Percentiles rank a stretch among this genome's conserved stretches.
phyloP scores from a whole-genome alignment of 2,113 vertebrate genomes.

The Gulo gulo region DNA sequence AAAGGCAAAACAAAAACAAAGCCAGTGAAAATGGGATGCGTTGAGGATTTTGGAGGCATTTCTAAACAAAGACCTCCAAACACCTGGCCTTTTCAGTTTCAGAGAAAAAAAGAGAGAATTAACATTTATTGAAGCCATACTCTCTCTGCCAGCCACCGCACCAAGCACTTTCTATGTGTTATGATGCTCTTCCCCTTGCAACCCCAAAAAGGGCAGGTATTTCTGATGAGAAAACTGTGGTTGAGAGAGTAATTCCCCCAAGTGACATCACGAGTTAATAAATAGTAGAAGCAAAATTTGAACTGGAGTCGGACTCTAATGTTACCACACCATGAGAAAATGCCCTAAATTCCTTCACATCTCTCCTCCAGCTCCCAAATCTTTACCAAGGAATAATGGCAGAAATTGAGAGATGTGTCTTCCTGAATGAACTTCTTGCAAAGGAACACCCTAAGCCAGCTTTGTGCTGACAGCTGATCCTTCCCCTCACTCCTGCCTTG shows the following conservation, averaged over 20 bases:
- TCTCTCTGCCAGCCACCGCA: not conserved
- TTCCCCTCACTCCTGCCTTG: not conserved
- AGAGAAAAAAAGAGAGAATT: not conserved
- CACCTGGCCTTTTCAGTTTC: not conserved
- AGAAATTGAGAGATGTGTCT: not conserved
- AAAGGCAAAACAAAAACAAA: conserved; percentile 37
- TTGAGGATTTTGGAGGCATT: not conserved
- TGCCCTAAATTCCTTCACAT: not conserved
- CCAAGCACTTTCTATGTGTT: not conserved
- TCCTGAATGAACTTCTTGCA: not conserved
- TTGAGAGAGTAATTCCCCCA: not conserved
- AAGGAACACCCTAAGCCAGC: not conserved
- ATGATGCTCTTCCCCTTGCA: not conserved
- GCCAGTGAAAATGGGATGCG: not conserved
- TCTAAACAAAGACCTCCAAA: not conserved
- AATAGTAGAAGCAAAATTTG: not conserved
- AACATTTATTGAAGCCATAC: not conserved
- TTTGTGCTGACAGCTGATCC: not conserved
- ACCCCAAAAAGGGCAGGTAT: not conserved
- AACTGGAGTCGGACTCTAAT: not conserved
- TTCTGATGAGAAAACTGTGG: not conserved
- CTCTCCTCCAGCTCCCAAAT: not conserved
- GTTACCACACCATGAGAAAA: not conserved
- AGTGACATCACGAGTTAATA: not conserved
- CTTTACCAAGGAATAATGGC: not conserved